phyloP scores from a whole-genome alignment of 2,113 vertebrate genomes.

The Trematocara macrostoma region DNA sequence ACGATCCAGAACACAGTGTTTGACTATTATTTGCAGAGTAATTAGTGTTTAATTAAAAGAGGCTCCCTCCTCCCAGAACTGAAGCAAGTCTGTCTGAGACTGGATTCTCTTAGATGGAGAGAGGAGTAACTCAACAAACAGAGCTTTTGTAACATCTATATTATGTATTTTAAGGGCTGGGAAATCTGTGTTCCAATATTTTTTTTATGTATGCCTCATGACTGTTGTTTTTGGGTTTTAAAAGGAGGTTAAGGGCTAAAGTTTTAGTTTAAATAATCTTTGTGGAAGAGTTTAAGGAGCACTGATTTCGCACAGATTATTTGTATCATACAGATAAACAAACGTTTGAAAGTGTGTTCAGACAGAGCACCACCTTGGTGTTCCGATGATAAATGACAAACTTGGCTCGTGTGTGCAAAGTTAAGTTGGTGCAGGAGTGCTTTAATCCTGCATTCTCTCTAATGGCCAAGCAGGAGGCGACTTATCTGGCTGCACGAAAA shows the following conservation, averaged over 20 bases:
- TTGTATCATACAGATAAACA: not conserved
- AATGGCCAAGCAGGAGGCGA: not conserved
- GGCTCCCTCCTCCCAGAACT: not conserved
- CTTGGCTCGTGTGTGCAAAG: not conserved
- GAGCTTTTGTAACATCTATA: not conserved
- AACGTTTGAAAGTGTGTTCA: not conserved
- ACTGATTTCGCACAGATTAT: not conserved
- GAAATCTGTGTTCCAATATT: conserved; percentile 36
- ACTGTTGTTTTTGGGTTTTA: not conserved
- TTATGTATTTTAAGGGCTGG: conserved; percentile 37
- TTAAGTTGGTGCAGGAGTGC: not conserved
- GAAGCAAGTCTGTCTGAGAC: not conserved
- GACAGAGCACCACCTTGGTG: not conserved
- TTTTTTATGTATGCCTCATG: not conserved
- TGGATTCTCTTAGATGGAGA: not conserved
- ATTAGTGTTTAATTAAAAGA: conserved; percentile 56
- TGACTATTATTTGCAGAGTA: conserved; percentile 28
- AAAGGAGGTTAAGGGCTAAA: conserved; percentile 30
- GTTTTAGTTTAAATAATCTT: not conserved
- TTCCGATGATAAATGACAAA: not conserved
- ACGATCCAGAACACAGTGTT: conserved; percentile 30
- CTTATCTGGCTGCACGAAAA: not conserved
- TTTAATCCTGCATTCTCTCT: not conserved
- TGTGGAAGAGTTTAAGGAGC: not conserved
- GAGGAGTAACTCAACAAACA: not conserved